phyloP scores from a whole-genome alignment of 2,797 vertebrate genomes.

The Poeciliopsis paucimaculata region DNA sequence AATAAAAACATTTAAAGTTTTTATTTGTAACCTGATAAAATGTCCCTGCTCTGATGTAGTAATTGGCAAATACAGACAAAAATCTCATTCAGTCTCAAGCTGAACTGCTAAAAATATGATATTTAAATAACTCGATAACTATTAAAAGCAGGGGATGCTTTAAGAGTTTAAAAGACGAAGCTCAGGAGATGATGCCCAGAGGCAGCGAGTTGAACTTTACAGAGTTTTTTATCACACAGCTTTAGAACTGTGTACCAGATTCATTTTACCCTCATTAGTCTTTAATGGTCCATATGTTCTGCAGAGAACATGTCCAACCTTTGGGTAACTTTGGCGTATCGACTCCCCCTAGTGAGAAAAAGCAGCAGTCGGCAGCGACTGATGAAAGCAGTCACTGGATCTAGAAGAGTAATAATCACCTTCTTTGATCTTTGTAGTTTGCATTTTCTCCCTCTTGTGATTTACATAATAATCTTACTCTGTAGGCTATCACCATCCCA shows the following conservation, averaged over 20 bases:
- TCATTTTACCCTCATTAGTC: slow-evolving; percentile 67
- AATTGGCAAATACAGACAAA: not conserved
- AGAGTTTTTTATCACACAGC: slow-evolving; percentile 51
- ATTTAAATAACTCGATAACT: slow-evolving; percentile 29
- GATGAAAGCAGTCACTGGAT: not conserved
- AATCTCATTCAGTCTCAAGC: slow-evolving; percentile 8
- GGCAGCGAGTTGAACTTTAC: slow-evolving; percentile 41
- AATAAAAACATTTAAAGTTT: not conserved
- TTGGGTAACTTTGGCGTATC: slow-evolving; percentile 60
- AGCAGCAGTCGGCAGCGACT: slow-evolving; percentile 18
- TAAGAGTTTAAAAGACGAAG: slow-evolving; percentile 33
- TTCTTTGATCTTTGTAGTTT: not conserved
- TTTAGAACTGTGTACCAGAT: slow-evolving; percentile 61
- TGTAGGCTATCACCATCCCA: not conserved
- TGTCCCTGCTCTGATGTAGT: not conserved
- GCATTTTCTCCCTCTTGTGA: not conserved
- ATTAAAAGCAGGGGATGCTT: slow-evolving; percentile 15
- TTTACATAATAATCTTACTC: not conserved
- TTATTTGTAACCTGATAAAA: not conserved
- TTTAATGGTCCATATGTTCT: slow-evolving; percentile 69
- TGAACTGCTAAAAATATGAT: slow-evolving; percentile 30
- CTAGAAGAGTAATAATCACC: not conserved
- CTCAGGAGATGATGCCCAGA: slow-evolving; percentile 45
- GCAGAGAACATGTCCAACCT: slow-evolving; percentile 57
- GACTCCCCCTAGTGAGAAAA: slow-evolving; percentile 67